phyloP scores from a whole-genome alignment of 2,797 vertebrate genomes.

The Adelosebastes latens region DNA sequence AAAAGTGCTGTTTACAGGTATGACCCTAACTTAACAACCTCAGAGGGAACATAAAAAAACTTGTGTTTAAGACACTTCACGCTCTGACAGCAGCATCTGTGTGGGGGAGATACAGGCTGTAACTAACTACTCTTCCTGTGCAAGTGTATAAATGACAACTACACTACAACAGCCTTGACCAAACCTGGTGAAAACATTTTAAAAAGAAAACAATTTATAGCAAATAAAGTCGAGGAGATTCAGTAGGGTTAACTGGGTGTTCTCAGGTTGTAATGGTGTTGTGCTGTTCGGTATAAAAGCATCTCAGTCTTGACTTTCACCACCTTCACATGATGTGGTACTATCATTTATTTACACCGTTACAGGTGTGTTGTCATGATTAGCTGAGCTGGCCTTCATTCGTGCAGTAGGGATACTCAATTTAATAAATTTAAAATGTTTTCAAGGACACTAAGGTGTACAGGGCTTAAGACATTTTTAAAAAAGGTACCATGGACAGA shows the following conservation, averaged over 20 bases:
- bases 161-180: conserved; percentile 32
- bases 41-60: conserved; percentile 50
- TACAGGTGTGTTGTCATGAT: not conserved
- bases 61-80: conserved; percentile 43
- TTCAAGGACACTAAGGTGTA: not conserved
- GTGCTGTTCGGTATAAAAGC: not conserved
- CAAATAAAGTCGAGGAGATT: conserved; percentile 31
- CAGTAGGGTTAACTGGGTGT: conserved; percentile 22
- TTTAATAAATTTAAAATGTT: not conserved
- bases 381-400: not conserved
- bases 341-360: not conserved
- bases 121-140: conserved; percentile 40
- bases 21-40: conserved; percentile 57
- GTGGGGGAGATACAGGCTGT: conserved; percentile 58
- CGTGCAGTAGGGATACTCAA: not conserved
- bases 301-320: not conserved
- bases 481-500: not conserved
- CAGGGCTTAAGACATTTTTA: not conserved
- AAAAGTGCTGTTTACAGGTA: conserved; percentile 54
- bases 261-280: conserved; percentile 7
- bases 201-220: conserved; percentile 39
- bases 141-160: conserved; percentile 45
- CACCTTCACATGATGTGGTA: not conserved
- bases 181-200: conserved; percentile 21
- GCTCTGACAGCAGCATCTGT: conserved; percentile 45